Evolutionary conservation across 2,113 vertebrate species (phyloP).

Genomic region (Sisor rabdophorus): DNA sequence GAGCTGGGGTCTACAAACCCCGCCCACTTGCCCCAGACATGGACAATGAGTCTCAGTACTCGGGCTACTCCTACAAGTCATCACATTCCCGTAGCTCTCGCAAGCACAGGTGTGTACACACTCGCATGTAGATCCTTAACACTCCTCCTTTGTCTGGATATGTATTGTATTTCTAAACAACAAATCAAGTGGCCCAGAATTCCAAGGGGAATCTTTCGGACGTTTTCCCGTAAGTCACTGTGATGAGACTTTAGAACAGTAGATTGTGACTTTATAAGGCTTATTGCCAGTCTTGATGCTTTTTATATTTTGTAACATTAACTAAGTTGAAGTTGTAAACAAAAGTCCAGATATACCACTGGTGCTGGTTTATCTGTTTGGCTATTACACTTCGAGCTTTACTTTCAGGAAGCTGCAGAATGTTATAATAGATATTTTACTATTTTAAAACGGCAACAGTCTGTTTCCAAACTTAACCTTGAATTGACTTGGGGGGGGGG

Average conservation of each 20-base stretch:
- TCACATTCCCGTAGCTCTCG: conserved; percentile 81
- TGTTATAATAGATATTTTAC: no score
- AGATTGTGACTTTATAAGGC: not conserved
- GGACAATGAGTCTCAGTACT: conserved; percentile 86
- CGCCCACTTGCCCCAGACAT: conserved; percentile 70
- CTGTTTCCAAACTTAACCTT: no score
- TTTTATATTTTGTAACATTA: no score
- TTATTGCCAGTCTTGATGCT: not conserved
- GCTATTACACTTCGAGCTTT: no score
- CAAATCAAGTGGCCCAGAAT: not conserved
- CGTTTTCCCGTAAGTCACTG: not conserved
- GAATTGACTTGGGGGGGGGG: no score
- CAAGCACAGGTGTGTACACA: conserved; percentile 72
- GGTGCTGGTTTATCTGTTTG: no score
- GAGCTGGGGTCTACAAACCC: conserved; percentile 70
- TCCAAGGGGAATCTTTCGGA: not conserved
- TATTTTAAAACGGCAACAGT: no score
- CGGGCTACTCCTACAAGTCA: conserved; percentile 83
- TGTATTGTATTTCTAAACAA: not conserved
- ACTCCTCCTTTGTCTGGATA: not conserved
- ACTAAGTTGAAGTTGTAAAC: no score
- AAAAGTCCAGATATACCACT: no score
- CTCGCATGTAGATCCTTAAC: not conserved
- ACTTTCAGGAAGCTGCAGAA: no score
- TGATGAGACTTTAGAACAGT: not conserved